Conservation (phyloP, 1,140 invertebrate genomes). For the Aphelinus atriplicis region DNA sequence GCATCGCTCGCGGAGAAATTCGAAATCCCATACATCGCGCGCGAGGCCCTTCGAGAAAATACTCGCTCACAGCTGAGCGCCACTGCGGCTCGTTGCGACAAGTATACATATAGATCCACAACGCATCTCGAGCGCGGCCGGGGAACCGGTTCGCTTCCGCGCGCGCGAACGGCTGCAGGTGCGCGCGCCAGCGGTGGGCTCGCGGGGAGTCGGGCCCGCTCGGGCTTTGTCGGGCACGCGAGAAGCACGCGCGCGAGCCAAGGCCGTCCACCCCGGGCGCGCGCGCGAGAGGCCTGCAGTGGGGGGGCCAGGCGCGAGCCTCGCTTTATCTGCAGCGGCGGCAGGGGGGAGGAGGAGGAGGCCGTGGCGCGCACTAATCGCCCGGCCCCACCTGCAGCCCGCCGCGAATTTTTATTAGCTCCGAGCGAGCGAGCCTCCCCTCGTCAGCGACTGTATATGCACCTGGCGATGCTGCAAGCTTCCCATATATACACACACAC, state of each 20-base stretch:
- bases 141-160: no score
- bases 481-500: no score
- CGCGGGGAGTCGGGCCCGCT: constrained; percentile 50
- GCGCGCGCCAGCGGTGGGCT: constrained; percentile 43
- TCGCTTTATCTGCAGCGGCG: constrained; percentile 12
- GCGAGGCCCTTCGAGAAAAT: no score
- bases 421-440: constrained; percentile 44
- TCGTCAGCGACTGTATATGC: no score
- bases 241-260: constrained; percentile 61
- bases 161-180: background rate
- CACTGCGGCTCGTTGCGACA: no score
- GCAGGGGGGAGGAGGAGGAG: background rate
- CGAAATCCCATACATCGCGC: no score
- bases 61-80: no score
- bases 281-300: background rate
- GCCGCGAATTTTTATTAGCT: background rate
- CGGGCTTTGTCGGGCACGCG: constrained; percentile 64
- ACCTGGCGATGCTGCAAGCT: no score
- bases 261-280: background rate
- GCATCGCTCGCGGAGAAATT: no score
- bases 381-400: constrained; percentile 20
- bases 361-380: background rate
- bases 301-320: background rate
- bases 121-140: no score
- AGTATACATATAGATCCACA: no score